phyloP scores from a whole-genome alignment of 2,888 invertebrate genomes.

The Lathronympha strigana region DNA sequence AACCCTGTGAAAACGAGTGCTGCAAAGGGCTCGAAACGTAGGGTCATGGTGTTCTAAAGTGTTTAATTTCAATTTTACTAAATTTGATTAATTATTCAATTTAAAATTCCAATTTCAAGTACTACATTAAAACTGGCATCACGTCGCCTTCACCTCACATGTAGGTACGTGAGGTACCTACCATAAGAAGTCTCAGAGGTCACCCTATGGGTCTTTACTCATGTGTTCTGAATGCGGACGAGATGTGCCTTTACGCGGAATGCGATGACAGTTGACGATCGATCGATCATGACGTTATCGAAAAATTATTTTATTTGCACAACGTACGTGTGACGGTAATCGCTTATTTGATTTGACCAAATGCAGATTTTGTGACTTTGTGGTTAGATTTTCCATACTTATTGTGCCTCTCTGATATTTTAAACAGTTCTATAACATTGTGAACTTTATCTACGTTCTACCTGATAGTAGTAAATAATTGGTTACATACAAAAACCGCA shows the following conservation, averaged over 20 bases:
- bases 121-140: neutral
- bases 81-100: neutral
- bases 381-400: slow-evolving; percentile 3
- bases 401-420: neutral
- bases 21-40: too few relatives aligned
- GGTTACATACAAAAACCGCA: too few relatives aligned
- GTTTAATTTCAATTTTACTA: too few relatives aligned
- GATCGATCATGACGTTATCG: slow-evolving; percentile 39
- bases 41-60: too few relatives aligned
- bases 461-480: too few relatives aligned
- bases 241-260: slow-evolving; percentile 17
- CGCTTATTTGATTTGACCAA: slow-evolving; percentile 27
- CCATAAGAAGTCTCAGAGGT: too few relatives aligned
- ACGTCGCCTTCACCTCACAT: neutral
- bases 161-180: too few relatives aligned
- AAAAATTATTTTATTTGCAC: slow-evolving; percentile 39
- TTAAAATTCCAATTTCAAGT: neutral
- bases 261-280: slow-evolving; percentile 32
- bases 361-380: slow-evolving; percentile 16
- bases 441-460: too few relatives aligned
- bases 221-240: slow-evolving; percentile 39
- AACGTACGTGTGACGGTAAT: slow-evolving; percentile 29
- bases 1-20: too few relatives aligned
- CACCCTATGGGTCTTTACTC: slow-evolving; percentile 27
- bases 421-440: too few relatives aligned